These are phyloP conservation scores for Luperina testacea DNA, from an alignment of 2,888 invertebrate genomes.

Conservation along the genomic window DNA sequence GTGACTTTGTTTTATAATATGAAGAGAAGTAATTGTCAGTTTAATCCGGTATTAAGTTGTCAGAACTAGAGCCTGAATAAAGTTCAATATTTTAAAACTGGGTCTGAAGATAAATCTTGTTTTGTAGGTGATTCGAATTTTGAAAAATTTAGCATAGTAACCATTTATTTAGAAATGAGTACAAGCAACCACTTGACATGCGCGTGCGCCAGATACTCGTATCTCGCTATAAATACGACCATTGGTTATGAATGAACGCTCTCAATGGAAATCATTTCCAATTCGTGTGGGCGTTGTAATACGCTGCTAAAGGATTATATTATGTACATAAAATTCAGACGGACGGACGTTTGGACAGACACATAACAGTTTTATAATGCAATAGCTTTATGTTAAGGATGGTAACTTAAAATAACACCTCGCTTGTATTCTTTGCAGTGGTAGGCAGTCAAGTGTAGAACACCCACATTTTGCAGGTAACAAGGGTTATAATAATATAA, in stretches of 20 bases:
- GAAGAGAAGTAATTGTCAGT: too few relatives aligned
- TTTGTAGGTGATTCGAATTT: neutral
- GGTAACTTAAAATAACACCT: neutral
- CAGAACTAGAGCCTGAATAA: neutral
- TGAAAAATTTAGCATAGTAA: neutral
- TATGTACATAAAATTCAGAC: slow-evolving; percentile 28
- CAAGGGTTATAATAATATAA: too few relatives aligned
- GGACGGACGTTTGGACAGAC: slow-evolving; percentile 28
- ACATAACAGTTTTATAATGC: slow-evolving; percentile 12
- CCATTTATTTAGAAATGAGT: slow-evolving; percentile 37
- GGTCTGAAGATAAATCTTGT: neutral
- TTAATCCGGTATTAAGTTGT: neutral
- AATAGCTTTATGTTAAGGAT: slow-evolving; percentile 9
- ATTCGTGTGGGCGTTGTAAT: slow-evolving; percentile 38
- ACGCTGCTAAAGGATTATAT: slow-evolving; percentile 45
- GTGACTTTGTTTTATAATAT: too few relatives aligned
- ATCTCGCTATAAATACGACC: slow-evolving; percentile 62
- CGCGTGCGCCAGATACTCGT: slow-evolving; percentile 54
- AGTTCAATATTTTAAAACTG: neutral
- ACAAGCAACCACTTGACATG: slow-evolving; percentile 45
- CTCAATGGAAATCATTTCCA: slow-evolving; percentile 54
- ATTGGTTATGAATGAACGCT: slow-evolving; percentile 53
- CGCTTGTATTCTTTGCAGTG: too few relatives aligned
- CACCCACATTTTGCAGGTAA: neutral
- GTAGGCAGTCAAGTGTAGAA: neutral